These are phyloP conservation scores for Heliothis peltigera DNA, from an alignment of 2,888 invertebrate genomes.

Conservation along the genomic window DNA sequence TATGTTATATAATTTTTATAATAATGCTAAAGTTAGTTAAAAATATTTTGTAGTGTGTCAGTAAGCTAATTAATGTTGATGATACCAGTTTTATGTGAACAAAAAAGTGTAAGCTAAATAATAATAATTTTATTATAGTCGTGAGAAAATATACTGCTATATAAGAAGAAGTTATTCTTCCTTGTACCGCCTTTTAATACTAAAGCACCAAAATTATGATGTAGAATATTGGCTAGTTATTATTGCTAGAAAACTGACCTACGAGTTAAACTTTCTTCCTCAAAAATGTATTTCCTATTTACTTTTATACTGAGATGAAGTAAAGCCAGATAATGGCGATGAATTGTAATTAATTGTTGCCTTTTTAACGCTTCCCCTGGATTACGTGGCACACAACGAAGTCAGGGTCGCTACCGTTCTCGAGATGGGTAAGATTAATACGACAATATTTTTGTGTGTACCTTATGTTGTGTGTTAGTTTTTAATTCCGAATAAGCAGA, in stretches of 20 bases:
- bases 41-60: not conserved
- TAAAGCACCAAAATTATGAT: not conserved
- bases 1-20: too few relatives aligned
- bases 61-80: not conserved
- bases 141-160: not conserved
- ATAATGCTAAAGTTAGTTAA: not conserved
- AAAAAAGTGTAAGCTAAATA: not conserved
- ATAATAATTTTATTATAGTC: not conserved
- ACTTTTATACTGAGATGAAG: slow-evolving; percentile 11
- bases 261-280: too few relatives aligned
- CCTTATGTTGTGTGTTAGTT: slow-evolving; percentile 16
- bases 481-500: not conserved
- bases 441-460: slow-evolving; percentile 27
- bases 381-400: slow-evolving; percentile 86
- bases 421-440: slow-evolving; percentile 91
- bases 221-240: not conserved
- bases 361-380: slow-evolving; percentile 90
- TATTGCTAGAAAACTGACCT: not conserved
- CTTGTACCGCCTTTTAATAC: not conserved
- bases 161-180: not conserved
- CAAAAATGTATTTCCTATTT: not conserved
- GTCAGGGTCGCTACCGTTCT: slow-evolving; percentile 94
- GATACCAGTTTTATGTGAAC: not conserved
- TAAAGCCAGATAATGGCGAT: slow-evolving; percentile 73
- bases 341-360: slow-evolving; percentile 89